phyloP scores from a whole-genome alignment of 2,888 invertebrate species.

The Ophion obscuratus region DNA sequence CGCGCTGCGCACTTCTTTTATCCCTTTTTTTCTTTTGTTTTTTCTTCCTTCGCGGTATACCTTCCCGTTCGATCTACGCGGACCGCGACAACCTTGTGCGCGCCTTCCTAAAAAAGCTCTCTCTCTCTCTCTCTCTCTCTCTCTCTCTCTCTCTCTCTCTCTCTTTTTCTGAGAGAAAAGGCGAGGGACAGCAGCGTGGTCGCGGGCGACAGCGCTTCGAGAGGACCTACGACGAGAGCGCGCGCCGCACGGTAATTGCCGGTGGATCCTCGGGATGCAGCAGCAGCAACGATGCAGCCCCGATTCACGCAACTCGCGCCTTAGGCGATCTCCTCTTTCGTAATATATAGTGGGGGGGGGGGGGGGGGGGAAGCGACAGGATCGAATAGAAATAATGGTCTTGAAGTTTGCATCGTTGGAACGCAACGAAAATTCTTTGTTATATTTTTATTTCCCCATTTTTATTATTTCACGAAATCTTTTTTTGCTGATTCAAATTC shows the following conservation, averaged over 20 bases:
- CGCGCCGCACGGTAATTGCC: conserved; percentile 78
- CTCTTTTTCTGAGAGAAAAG: no score
- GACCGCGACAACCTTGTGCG: conserved; percentile 18
- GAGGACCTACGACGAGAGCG: conserved; percentile 69
- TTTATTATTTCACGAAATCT: no score
- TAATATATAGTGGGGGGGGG: background rate
- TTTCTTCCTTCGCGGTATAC: no score
- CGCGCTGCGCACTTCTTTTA: conserved; percentile 70
- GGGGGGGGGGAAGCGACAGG: background rate
- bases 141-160: no score
- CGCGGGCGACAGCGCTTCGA: conserved; percentile 31
- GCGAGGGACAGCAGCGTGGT: no score
- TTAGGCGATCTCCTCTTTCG: conserved; percentile 59
- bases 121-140: no score
- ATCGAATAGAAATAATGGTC: background rate
- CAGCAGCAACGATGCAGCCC: conserved; percentile 70
- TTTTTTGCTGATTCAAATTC: no score
- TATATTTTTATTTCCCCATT: no score
- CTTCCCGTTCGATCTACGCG: background rate
- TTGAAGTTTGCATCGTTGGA: background rate
- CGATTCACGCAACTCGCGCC: conserved; percentile 76
- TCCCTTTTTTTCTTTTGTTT: conserved; percentile 32
- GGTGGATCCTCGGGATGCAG: conserved; percentile 79
- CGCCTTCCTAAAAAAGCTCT: background rate
- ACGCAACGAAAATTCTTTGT: background rate